Conservation (phyloP, 2,113 vertebrate genomes). For the Pelusios castaneus region DNA sequence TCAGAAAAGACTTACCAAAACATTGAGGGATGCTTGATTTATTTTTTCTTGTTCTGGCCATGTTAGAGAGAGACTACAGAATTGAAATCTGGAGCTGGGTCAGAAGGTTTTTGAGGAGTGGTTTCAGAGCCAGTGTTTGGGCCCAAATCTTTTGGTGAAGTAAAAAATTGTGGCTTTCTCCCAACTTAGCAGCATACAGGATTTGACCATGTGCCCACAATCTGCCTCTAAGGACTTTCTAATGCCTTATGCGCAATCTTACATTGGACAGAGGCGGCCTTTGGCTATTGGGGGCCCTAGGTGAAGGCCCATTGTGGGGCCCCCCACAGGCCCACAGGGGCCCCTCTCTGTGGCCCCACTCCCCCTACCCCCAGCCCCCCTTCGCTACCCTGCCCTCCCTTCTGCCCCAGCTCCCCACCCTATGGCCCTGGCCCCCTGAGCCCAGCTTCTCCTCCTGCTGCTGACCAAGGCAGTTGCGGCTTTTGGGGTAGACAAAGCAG, state of each 20-base stretch:
- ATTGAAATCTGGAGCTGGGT: not conserved
- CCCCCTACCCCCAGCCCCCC: no score
- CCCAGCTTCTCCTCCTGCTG: no score
- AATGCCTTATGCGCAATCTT: not conserved
- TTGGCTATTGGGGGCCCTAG: no score
- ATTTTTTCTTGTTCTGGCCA: not conserved
- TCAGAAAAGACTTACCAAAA: not conserved
- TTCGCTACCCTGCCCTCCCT: no score
- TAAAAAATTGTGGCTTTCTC: not conserved
- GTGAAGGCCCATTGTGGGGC: no score
- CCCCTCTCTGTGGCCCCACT: no score
- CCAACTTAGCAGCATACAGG: not conserved
- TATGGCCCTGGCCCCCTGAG: no score
- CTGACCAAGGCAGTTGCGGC: no score
- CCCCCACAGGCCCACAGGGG: no score
- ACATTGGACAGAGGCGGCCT: no score
- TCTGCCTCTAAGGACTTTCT: not conserved
- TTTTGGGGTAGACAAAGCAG: no score
- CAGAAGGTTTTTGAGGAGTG: not conserved
- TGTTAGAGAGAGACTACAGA: not conserved
- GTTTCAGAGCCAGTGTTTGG: not conserved
- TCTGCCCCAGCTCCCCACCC: no score
- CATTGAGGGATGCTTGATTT: not conserved
- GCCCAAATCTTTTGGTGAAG: not conserved
- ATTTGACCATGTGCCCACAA: not conserved